Evolutionary conservation across 1,140 invertebrate genomes (phyloP).

Genomic region (Lethrus apterus): DNA sequence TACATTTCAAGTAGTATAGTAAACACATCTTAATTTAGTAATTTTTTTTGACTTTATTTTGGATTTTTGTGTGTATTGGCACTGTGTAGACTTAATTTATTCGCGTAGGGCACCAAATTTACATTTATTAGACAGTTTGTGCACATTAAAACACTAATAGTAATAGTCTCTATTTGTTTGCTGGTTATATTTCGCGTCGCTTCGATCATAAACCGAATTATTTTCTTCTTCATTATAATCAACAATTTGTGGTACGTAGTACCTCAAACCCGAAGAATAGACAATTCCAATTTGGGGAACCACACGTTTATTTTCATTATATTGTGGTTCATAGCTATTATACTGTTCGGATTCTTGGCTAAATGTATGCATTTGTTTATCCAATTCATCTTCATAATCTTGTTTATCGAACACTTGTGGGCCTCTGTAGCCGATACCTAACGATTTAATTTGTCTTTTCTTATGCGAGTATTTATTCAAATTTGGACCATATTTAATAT

Average conservation of each 20-base stretch:
- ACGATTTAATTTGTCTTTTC: conserved; percentile 22
- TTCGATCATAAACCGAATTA: conserved; percentile 35
- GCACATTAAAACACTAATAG: no score
- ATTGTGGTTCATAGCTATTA: conserved; percentile 14
- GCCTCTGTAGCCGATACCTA: conserved; percentile 33
- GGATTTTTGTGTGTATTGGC: no score
- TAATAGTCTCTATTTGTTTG: conserved; percentile 14
- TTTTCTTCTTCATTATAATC: conserved; percentile 17
- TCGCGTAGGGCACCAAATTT: no score
- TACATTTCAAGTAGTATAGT: no score
- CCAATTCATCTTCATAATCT: conserved; percentile 29
- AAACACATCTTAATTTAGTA: no score
- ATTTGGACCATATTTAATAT: conserved; percentile 30
- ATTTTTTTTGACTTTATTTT: no score
- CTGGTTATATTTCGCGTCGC: conserved; percentile 32
- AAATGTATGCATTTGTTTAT: conserved; percentile 1
- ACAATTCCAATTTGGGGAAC: conserved; percentile 38
- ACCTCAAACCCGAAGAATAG: conserved; percentile 36
- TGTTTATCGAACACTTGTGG: conserved; percentile 38
- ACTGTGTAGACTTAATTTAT: no score
- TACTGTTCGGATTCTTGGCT: not conserved
- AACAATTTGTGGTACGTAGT: conserved; percentile 37
- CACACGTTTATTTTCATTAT: no score
- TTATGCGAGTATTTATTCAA: conserved; percentile 27
- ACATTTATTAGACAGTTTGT: no score